Base-by-base conservation (phyloP, 2,113 vertebrate genomes). In the Colinus virginianus region DNA sequence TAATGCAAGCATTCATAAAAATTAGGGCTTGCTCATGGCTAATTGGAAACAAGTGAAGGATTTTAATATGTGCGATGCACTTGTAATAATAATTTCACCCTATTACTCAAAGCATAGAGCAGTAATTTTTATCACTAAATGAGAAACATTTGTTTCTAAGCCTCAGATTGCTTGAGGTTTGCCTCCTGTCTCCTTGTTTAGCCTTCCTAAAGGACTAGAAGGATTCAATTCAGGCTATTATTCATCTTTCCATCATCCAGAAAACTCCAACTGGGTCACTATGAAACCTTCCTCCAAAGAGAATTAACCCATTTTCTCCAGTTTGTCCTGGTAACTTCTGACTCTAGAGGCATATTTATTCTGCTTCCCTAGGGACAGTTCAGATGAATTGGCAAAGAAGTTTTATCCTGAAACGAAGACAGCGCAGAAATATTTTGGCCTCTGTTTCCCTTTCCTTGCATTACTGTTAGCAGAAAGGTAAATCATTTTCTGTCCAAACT, bases 331-430 rank as follows among this genome's bases (percentile, higher is more conserved):
- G 32, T 81, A 92, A 48, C 66, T 86, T 91, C 40, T 88, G 72
- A 68, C 53, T 62, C 59, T 71, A 63, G 53, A 86, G 62, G 58
- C n/a, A 53, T 86, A 88, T 95, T 94, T 96, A 83, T 94, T 38
- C 36, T 69, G n/a, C 30, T 93, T 26, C 53, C 51, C n/a, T 48
- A 64, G 71, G 91, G 43, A 62, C n/a, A 42, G 5, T 90, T 87
- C 64, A 78, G 64, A 56, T 61, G 51, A 85, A 43, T 22, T 70
- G 3, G 23, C 62, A 49, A 75, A 66, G 40, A 78, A 17, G 36
- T 84, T 93, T 84, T 84, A 68, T 78, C 53, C 82, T 88, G 72
- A 93, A 83, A 61, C 61, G 78, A 79, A 92, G 78, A 72, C 40
- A 77, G 43, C 17, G 22, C 38, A 69, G 53, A 67, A 91, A 72